Evolutionary conservation across 2,888 invertebrate genomes (phyloP), one percentile per base, ranked within the genome.

Genomic region (Eristalinus sepulchralis): DNA sequence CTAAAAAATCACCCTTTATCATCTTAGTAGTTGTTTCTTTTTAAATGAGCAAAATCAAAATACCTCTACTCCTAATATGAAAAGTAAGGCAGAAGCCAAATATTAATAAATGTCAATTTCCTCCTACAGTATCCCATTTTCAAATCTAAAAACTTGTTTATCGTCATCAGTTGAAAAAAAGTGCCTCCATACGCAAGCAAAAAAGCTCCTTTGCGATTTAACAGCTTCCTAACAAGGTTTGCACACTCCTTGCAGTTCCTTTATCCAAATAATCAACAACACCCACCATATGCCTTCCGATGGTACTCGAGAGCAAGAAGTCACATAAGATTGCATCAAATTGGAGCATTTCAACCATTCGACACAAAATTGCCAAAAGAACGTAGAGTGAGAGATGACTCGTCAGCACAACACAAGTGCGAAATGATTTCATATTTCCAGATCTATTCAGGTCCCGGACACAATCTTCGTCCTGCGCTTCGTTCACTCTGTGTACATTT

Each of bases 361-460:
- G 6, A 47, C 11, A 27, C 53, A 11, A 20, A 62, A 60, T 2
- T 55, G 36, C 27, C 47, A 63, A 22, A 20, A 57, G 22, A n/a
- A 39, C 31, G 39, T 64, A 17, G 47, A 47, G n/a, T n/a, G 27
- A 27, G 27, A 27, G 5, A 2, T 3, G 47, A 47, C 47, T 47
- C 17, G 71, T 64, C 57, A 63, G 62, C 11, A 22, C 66, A 39
- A 17, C 57, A 78, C 36, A 39, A 78, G 70, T 78, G 78, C 57
- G 53, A 62, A 77, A 77, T 77, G 62, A 63, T 78, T 63, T 78
- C 78, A 71, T 24, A 33, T 64, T 71, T 64, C 39, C 78, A 78
- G 31, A 36, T 39, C 53, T 17, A 55, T 39, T 11, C 13, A 62
- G 5, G 17, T 34, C 24, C 33, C n/a, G 6, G 3, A 75, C 24